Evolutionary conservation across 2,113 vertebrate genomes (phyloP).

Genomic region (Calypte anna): DNA sequence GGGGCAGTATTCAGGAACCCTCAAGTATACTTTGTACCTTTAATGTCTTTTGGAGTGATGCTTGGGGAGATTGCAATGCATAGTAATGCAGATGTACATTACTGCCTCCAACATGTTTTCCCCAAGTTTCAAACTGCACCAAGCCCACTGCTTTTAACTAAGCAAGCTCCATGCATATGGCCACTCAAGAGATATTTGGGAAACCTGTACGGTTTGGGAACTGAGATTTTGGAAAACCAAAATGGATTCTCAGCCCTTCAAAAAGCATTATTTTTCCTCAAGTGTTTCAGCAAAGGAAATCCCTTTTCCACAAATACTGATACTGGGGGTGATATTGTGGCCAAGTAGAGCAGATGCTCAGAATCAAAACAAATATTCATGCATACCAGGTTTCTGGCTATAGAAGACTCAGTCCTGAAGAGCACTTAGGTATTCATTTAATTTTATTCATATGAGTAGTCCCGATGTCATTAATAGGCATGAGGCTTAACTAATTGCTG

Average conservation of each 20-base stretch:
- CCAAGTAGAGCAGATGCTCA: neutral
- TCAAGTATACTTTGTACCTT: neutral
- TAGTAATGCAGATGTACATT: neutral
- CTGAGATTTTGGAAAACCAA: neutral
- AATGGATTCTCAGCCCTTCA: neutral
- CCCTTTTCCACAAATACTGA: neutral
- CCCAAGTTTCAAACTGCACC: neutral
- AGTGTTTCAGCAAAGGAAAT: neutral
- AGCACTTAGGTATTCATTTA: neutral
- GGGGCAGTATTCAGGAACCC: neutral
- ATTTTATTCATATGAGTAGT: constrained; percentile 28
- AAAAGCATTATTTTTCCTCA: neutral
- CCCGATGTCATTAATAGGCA: constrained; percentile 10
- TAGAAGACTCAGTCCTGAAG: neutral
- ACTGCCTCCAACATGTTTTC: neutral
- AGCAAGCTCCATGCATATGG: neutral
- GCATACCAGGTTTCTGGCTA: neutral
- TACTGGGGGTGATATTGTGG: neutral
- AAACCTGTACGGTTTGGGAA: neutral
- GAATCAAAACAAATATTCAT: neutral
- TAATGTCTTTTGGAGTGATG: neutral
- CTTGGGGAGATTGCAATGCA: neutral
- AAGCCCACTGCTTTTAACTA: neutral
- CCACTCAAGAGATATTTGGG: neutral
- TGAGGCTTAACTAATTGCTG: constrained; percentile 40